phyloP scores from a whole-genome alignment of 2,113 vertebrate species.

The Panurus biarmicus region DNA sequence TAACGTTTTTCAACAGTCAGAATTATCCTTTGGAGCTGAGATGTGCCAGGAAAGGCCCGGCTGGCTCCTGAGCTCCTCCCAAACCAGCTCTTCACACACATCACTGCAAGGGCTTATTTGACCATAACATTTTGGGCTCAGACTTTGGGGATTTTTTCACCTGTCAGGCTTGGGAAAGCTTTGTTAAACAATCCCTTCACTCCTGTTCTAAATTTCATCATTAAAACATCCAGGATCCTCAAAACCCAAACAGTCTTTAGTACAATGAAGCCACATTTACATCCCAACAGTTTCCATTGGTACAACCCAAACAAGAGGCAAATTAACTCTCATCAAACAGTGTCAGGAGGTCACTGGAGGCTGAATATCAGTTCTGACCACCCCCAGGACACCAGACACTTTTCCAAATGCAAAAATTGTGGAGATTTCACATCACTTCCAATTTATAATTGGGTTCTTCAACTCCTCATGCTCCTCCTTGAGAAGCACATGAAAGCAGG shows the following conservation, averaged over 20 bases:
- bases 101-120: too few relatives aligned
- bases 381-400: too few relatives aligned
- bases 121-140: neutral
- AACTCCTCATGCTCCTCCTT: neutral
- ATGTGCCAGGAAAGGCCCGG: neutral
- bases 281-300: neutral
- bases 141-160: neutral
- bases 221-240: neutral
- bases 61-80: neutral
- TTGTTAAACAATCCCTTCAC: neutral
- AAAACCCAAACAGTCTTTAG: neutral
- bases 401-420: neutral
- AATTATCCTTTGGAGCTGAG: neutral
- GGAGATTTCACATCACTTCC: neutral
- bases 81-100: too few relatives aligned
- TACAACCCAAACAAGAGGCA: neutral
- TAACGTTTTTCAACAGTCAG: accelerated
- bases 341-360: neutral
- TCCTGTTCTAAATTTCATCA: neutral
- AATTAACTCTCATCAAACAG: neutral
- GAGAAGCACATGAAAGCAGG: neutral
- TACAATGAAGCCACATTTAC: neutral
- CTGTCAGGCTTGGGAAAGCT: neutral
- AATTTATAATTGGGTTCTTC: neutral
- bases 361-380: neutral